Conservation (phyloP, 2,113 vertebrate genomes). For the Clarias batrachus region DNA sequence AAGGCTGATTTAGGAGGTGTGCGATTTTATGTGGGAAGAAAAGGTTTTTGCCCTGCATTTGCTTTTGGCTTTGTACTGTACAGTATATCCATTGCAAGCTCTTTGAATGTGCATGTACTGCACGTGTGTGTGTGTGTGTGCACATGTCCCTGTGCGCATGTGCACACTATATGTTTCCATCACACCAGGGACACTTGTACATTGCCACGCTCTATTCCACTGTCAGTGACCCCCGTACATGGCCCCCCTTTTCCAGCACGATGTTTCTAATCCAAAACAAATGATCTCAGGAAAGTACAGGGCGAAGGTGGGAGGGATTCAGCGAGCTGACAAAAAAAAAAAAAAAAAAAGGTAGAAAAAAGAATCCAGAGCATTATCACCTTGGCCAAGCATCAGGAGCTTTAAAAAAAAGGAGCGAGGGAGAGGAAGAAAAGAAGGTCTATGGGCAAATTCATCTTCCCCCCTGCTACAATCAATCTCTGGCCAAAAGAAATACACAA, state of each 20-base stretch:
- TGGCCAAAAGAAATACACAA: constrained; percentile 99
- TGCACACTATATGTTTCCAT: constrained; percentile 50
- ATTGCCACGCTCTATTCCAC: constrained; percentile 73
- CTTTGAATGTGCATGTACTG: constrained; percentile 22
- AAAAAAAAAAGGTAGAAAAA: constrained; percentile 37
- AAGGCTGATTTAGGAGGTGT: constrained; percentile 40
- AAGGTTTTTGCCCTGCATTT: background rate
- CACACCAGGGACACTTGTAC: constrained; percentile 71
- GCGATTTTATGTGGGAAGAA: constrained; percentile 4
- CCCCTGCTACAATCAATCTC: constrained; percentile 97
- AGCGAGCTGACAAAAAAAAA: constrained; percentile 41
- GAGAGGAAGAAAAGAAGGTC: constrained; percentile 82
- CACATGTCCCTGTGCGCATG: background rate
- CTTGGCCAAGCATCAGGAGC: constrained; percentile 78
- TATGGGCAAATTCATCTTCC: constrained; percentile 97
- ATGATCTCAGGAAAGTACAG: constrained; percentile 72
- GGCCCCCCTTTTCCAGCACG: constrained; percentile 61
- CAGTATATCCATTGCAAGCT: constrained; percentile 1
- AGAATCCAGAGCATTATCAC: constrained; percentile 76
- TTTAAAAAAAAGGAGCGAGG: constrained; percentile 64
- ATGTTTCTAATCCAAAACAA: constrained; percentile 95
- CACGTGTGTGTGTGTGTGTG: background rate
- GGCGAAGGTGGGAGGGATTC: constrained; percentile 58
- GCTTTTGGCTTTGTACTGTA: background rate
- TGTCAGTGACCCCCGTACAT: constrained; percentile 51